Conservation (phyloP, 2,888 invertebrate species). For the Drosophila greeni region DNA sequence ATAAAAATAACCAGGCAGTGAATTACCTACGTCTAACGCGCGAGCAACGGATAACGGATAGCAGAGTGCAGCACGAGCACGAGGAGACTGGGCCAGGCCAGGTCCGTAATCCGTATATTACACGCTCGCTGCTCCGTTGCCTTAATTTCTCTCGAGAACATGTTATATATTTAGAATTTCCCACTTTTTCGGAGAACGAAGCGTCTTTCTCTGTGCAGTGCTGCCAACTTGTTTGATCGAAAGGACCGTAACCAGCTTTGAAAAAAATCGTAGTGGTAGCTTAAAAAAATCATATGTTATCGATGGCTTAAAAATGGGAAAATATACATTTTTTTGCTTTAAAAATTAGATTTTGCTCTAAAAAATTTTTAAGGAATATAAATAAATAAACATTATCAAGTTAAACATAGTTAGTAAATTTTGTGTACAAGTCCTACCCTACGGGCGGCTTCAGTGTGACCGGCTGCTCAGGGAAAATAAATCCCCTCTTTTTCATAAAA, state of each 20-base stretch:
- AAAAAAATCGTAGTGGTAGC: background rate
- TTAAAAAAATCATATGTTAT: background rate
- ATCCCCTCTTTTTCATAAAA: background rate
- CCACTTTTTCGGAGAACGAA: slow-evolving; percentile 14
- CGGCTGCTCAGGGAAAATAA: background rate
- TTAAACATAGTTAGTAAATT: background rate
- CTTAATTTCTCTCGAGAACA: slow-evolving; percentile 22
- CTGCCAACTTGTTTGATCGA: background rate
- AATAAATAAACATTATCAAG: background rate
- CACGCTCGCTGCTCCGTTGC: slow-evolving; percentile 43
- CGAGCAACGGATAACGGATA: slow-evolving; percentile 59
- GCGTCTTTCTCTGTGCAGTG: slow-evolving; percentile 3
- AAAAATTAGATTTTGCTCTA: background rate
- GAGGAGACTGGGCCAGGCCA: slow-evolving; percentile 66
- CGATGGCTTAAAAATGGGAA: background rate
- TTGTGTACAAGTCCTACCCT: background rate
- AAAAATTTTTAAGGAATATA: background rate
- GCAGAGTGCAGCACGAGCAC: slow-evolving; percentile 70
- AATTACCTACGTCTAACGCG: slow-evolving; percentile 63
- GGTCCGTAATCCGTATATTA: slow-evolving; percentile 54
- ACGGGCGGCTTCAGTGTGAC: background rate
- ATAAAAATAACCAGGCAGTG: slow-evolving; percentile 33
- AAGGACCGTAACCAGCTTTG: background rate
- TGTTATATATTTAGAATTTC: slow-evolving; percentile 43
- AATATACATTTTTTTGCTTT: background rate